phyloP scores from a whole-genome alignment of 1,140 invertebrate species.

The Oreohelix idahoensis region DNA sequence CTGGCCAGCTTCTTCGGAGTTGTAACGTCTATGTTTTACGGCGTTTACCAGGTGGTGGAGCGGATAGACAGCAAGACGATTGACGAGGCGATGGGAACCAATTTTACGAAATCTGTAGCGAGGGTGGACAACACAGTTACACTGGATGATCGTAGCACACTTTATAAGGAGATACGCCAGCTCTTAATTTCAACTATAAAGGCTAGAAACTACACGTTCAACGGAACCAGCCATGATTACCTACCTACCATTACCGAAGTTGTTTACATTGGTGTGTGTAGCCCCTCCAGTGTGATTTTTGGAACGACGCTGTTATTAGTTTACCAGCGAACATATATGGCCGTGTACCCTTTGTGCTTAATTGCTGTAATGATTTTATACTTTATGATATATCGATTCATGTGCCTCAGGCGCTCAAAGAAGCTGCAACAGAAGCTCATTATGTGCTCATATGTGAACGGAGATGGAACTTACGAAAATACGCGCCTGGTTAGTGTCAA shows the following conservation, averaged over 20 bases:
- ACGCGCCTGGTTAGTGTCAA: slow-evolving; percentile 11
- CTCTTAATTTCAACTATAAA: background rate
- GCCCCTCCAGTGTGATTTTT: slow-evolving; percentile 43
- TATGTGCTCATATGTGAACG: slow-evolving; percentile 51
- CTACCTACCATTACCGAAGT: background rate
- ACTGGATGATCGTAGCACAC: slow-evolving; percentile 13
- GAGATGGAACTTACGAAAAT: slow-evolving; percentile 42
- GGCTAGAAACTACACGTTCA: background rate
- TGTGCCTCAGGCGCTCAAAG: slow-evolving; percentile 44
- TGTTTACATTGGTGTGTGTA: slow-evolving; percentile 45
- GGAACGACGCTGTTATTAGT: background rate
- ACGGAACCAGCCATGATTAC: background rate
- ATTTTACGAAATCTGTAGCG: slow-evolving; percentile 27
- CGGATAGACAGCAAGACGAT: slow-evolving; percentile 22
- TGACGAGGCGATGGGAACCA: slow-evolving; percentile 14
- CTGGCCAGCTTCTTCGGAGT: slow-evolving; percentile 64
- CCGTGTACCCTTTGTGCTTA: slow-evolving; percentile 56
- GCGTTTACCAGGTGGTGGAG: slow-evolving; percentile 53
- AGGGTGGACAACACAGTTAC: slow-evolving; percentile 1
- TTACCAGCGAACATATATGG: slow-evolving; percentile 55
- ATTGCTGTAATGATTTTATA: slow-evolving; percentile 61
- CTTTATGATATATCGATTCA: slow-evolving; percentile 43
- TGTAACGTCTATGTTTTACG: slow-evolving; percentile 61
- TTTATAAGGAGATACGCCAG: background rate
- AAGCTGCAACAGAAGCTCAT: slow-evolving; percentile 49